phyloP scores from a whole-genome alignment of 2,888 invertebrate genomes.

The Ecliptopera silaceata region DNA sequence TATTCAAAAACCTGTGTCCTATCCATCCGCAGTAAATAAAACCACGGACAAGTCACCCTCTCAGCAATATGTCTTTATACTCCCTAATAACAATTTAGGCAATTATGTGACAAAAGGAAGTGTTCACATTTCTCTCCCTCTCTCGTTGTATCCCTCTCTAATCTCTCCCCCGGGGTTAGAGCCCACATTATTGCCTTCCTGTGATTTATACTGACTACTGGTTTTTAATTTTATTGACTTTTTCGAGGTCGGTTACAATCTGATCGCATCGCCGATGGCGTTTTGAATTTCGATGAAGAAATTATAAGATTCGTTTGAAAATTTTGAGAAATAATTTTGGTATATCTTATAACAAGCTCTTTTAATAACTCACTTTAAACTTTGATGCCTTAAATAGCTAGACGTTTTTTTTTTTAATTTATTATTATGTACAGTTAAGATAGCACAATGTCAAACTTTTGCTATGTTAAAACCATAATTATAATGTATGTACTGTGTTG shows the following conservation, averaged over 20 bases:
- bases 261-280: slow-evolving; percentile 13
- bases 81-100: slow-evolving; percentile 82
- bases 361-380: too few species aligned
- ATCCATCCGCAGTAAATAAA: slow-evolving; percentile 45
- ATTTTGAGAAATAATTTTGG: neutral
- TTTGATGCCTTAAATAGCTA: too few species aligned
- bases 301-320: slow-evolving; percentile 10
- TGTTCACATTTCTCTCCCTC: slow-evolving; percentile 66
- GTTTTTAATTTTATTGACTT: slow-evolving; percentile 49
- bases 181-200: slow-evolving; percentile 75
- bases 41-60: slow-evolving; percentile 42
- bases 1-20: slow-evolving; percentile 3
- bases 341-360: too few species aligned
- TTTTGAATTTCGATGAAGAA: slow-evolving; percentile 22
- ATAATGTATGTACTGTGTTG: too few species aligned
- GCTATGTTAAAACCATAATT: too few species aligned
- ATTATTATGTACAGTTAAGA: too few species aligned
- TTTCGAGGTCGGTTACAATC: slow-evolving; percentile 25
- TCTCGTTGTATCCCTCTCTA: slow-evolving; percentile 8
- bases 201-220: slow-evolving; percentile 78
- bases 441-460: too few species aligned
- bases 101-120: slow-evolving; percentile 82
- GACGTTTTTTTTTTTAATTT: too few species aligned
- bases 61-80: slow-evolving; percentile 80
- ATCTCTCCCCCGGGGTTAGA: slow-evolving; percentile 57